Evolutionary conservation across 2,888 invertebrate genomes (phyloP), one percentile per base, ranked within the genome.

Genomic region (Lymantria monacha): DNA sequence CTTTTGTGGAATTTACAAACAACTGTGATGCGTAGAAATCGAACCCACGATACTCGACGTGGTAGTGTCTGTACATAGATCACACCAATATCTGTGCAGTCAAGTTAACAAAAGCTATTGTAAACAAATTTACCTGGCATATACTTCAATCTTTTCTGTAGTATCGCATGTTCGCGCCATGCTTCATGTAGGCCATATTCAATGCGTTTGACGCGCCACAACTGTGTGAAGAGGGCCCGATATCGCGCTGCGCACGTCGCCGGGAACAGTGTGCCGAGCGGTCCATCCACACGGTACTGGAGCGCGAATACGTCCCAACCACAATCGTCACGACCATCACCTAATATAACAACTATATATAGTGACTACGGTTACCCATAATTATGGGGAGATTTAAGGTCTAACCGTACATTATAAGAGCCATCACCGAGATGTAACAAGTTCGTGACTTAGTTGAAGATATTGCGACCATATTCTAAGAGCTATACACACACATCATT

Each of bases 231-330:
- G 31, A 97, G 93, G 60, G 95, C 94, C 62, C 96, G 94, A 87
- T 98, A 97, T 8, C 86, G 77, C 22, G 93, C 94, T 68, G 96
- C 95, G 74, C 95, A 93, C 22, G 94, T 93, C 7, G 94, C 94
- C 67, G 95, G 94, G 78, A 95, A 93, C 85, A 97, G 95, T 36
- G 97, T 97, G 74, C 96, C 96, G 54, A 98, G 95, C 10, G 97
- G 97, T 0, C 97, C 97, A 82, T 96, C 95, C 44, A 96, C 95
- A 70, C 96, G 95, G 84, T 98, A 98, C 77, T 96, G 95, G 43
- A 98, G 91, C 66, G 95, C 95, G 85, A 97, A 97, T 47, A 97
- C 96, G 84, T 98, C 97, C 97, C 97, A 97, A 3, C 97, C 97
- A 53, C 93, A 93, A 82, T 97, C 97, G 47, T 96, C 88, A 60